Base-by-base conservation (phyloP, 53 echinoderm and acorn worm species). In the Luidia sarsii region DNA sequence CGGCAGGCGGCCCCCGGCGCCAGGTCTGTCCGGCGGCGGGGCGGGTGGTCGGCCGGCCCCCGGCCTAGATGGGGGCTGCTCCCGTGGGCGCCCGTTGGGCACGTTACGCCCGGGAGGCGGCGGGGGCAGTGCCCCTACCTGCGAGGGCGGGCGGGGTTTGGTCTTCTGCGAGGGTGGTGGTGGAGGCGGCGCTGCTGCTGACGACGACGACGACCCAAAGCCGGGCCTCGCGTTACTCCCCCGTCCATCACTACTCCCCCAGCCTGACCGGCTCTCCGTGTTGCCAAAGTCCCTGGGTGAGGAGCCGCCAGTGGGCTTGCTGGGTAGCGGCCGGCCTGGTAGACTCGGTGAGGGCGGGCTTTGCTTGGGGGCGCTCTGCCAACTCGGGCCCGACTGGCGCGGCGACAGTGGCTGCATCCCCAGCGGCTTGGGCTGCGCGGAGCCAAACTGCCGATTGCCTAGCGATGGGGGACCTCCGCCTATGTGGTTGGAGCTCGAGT, bases 141-240 rank as follows among this genome's bases (percentile, higher is more conserved):
- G 13, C 9, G 73, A 74, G 24, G 75, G 64, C 6, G 69, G 59
- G 32, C 75, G 30, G 39, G 75, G 75, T 19, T 80, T 86, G 66
- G 4, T 65, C 23, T 45, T 45, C 49, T 59, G 81, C 32, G 75
- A 39, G 35, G 83, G 88, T 16, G 84, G 89, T 7, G 88, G 88
- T 29, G 86, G 86, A 9, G 86, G 80, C 11, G 50, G 67, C 9
- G 50, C 68, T 29, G 86, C 80, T 15, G 86, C 67, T n/a, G 50
- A 67, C 9, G 50, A 57, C 19, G 67, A 55, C 63, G 84, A 36
- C 41, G 67, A 1, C 60, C 77, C 4, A 48, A 46, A 32, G 10
- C 52, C 62, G 15, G 62, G 46, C 41, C 60, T 77, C 18, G 43
- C 24, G 23, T 56, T 72, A 10, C 56, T 35, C 54, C 18, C 63